Evolutionary conservation across 2,888 invertebrate species (phyloP).

Genomic region (Machimus atricapillus): DNA sequence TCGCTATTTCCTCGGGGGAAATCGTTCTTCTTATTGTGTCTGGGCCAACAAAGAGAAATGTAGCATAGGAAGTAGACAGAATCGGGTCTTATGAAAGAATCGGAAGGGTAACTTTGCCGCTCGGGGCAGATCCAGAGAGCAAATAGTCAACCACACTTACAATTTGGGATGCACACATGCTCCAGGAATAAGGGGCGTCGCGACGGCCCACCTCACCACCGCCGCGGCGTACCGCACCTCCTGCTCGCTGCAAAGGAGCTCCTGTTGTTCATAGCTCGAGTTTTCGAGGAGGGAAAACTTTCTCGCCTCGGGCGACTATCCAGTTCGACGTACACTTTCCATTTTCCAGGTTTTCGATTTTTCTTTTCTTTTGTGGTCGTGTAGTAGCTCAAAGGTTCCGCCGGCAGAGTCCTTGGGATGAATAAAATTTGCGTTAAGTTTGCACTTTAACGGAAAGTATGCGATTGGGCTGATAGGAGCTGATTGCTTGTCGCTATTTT

Average conservation of each 20-base stretch:
- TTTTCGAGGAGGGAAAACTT: background rate
- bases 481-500: constrained; percentile 22
- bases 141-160: constrained; percentile 27
- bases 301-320: constrained; percentile 1
- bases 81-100: background rate
- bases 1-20: constrained; percentile 1
- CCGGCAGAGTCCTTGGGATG: background rate
- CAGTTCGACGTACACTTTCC: constrained; percentile 19
- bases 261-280: background rate
- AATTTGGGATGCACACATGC: constrained; percentile 14
- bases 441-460: constrained; percentile 21
- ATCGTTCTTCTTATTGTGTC: constrained; percentile 24
- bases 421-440: constrained; percentile 28
- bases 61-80: constrained; percentile 18
- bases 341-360: constrained; percentile 2
- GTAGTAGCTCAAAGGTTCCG: background rate
- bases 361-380: background rate
- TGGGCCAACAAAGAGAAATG: constrained; percentile 13
- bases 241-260: background rate
- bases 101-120: constrained; percentile 7
- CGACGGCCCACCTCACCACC: background rate
- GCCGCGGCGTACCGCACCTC: background rate
- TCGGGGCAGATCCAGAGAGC: background rate
- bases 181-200: background rate
- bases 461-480: constrained; percentile 2